These are phyloP conservation scores for Tachycineta bicolor DNA, from an alignment of 2,113 vertebrate species.

Conservation along the genomic window DNA sequence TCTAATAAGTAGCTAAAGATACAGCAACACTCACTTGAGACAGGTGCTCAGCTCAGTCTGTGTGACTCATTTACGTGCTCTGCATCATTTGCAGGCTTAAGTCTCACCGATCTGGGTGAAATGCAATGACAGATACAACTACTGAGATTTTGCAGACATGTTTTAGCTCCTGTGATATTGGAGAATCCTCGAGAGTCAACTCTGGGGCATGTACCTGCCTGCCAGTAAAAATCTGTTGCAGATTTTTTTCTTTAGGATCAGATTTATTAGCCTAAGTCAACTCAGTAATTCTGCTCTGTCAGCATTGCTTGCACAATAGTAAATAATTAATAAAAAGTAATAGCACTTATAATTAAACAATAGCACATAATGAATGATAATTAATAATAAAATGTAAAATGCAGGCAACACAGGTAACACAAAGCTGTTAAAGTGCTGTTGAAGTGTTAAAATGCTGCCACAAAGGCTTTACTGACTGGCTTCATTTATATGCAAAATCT, in stretches of 20 bases:
- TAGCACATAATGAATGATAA: not conserved
- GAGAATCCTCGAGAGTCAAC: not conserved
- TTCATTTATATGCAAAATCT: not conserved
- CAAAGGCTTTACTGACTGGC: not conserved
- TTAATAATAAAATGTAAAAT: not conserved
- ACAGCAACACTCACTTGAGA: not conserved
- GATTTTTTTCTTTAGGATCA: not conserved
- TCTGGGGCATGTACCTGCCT: not conserved
- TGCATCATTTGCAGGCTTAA: not conserved
- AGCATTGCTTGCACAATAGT: not conserved
- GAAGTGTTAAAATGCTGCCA: too few species aligned
- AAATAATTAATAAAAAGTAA: not conserved
- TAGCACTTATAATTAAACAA: not conserved
- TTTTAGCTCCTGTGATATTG: not conserved
- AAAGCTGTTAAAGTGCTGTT: not conserved
- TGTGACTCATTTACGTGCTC: not conserved
- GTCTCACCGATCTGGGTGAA: not conserved
- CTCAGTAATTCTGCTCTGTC: not conserved
- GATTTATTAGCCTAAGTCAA: not conserved
- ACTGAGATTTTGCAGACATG: not conserved
- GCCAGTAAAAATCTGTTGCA: not conserved
- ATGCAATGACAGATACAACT: not conserved
- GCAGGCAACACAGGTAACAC: not conserved
- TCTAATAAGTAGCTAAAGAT: not conserved
- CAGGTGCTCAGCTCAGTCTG: not conserved